Evolutionary conservation across 2,888 invertebrate genomes (phyloP), one percentile per base, ranked within the genome.

Genomic region (Folsomia manolachei): DNA sequence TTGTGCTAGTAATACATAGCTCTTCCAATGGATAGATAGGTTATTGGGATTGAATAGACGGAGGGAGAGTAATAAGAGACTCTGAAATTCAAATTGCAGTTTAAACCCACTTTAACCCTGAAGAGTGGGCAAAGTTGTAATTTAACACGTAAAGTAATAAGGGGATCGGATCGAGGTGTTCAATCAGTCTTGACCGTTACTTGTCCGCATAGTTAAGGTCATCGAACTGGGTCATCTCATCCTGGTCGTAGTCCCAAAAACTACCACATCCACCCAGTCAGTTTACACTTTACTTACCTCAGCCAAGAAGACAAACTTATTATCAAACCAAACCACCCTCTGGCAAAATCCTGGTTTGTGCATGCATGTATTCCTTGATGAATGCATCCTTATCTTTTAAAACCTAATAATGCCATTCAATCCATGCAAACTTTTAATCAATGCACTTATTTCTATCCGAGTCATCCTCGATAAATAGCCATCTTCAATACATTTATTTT

Each of bases 181-280:
- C 39, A 39, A 39, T 39, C 39, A 39, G 39, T 39, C 39, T 39
- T 39, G 74, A 78, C 79, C 73, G 81, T 81, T 73, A 80, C 39
- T 73, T 73, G 75, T 69, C 78, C 75, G 73, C 79, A 78, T 78
- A n/a, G n/a, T 9, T 39, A 75, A 76, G 71, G 79, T 81, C 75
- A 76, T 70, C 73, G 80, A 78, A 75, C 76, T 76, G 72, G 78
- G 78, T 78, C 78, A 78, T 76, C 76, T 65, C 62, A 67, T 64
- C 56, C 26, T 27, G 56, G 14, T 14, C 39, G 39, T 14, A 39
- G 39, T 39, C 39, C 14, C 14, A 39, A 39, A n/a, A n/a, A n/a
- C n/a, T n/a, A n/a, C n/a, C n/a, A n/a, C n/a, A n/a, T n/a, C n/a
- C n/a, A n/a, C n/a, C n/a, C n/a, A n/a, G n/a, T n/a, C n/a, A n/a